These are phyloP conservation scores for Nycticorax nycticorax DNA, from an alignment of 2,113 vertebrate genomes.

Conservation along the genomic window DNA sequence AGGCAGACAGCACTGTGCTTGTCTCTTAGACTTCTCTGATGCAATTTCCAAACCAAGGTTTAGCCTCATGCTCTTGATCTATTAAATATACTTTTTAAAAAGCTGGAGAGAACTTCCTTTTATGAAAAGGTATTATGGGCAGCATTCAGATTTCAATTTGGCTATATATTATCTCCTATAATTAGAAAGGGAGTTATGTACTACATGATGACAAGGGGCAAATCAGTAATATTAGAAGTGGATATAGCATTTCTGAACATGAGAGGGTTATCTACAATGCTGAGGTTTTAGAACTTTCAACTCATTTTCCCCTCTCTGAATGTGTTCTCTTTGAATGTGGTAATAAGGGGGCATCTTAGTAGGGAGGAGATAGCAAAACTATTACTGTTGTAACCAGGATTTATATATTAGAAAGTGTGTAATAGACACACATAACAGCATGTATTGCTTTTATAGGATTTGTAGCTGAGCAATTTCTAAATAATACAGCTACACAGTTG, in stretches of 20 bases:
- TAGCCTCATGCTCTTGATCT: not conserved
- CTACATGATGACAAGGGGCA: not conserved
- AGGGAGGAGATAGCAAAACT: not conserved
- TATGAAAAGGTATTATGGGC: not conserved
- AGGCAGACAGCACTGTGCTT: not conserved
- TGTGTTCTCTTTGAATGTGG: not conserved
- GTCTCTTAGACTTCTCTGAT: not conserved
- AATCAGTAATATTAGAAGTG: not conserved
- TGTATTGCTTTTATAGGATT: conserved; percentile 81
- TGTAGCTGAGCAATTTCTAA: conserved; percentile 96
- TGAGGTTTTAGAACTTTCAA: not conserved
- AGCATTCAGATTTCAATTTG: not conserved
- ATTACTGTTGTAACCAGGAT: accelerated
- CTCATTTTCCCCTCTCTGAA: not conserved
- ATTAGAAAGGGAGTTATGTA: not conserved
- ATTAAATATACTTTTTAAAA: not conserved
- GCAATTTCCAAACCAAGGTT: not conserved
- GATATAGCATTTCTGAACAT: not conserved
- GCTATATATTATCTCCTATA: not conserved
- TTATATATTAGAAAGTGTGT: not conserved
- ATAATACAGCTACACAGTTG: conserved; percentile 94
- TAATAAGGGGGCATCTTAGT: not conserved
- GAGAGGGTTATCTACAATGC: not conserved
- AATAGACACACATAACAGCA: not conserved
- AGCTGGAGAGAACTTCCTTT: not conserved